phyloP scores from a whole-genome alignment of 2,888 invertebrate genomes.

The Stratiomys singularior region DNA sequence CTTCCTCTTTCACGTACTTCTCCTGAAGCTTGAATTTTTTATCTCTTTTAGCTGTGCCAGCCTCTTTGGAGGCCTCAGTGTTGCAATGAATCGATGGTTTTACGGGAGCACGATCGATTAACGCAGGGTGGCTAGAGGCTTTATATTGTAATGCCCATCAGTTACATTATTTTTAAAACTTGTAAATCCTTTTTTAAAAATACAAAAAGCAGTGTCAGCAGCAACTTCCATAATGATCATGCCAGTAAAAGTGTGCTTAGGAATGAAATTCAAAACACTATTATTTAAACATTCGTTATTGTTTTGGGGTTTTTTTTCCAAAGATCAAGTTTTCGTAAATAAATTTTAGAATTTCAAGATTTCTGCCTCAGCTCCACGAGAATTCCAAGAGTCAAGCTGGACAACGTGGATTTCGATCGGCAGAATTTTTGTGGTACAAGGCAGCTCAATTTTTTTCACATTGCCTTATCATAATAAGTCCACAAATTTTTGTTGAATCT shows the following conservation, averaged over 20 bases:
- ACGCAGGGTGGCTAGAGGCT: background rate
- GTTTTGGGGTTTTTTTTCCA: background rate
- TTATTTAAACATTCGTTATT: background rate
- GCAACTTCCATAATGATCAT: background rate
- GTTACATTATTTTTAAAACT: slow-evolving; percentile 9
- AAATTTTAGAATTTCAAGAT: background rate
- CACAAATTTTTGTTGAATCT: slow-evolving; percentile 20
- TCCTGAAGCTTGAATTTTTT: slow-evolving; percentile 8
- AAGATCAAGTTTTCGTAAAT: background rate
- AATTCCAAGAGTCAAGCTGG: slow-evolving; percentile 21
- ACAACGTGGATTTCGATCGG: background rate
- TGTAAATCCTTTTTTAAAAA: background rate
- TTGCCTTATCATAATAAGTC: slow-evolving; percentile 16
- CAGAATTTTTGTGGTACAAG: background rate
- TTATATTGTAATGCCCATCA: slow-evolving; percentile 5
- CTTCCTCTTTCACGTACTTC: slow-evolving; percentile 11
- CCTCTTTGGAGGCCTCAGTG: background rate
- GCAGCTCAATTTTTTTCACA: background rate
- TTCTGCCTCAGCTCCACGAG: slow-evolving; percentile 20
- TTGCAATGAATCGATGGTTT: background rate
- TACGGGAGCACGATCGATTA: background rate
- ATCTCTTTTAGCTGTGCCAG: background rate
- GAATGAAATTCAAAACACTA: background rate
- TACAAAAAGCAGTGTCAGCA: background rate
- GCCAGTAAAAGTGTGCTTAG: too few species aligned